Evolutionary conservation across 2,888 invertebrate genomes (phyloP), one percentile per base, ranked within the genome.

Genomic region (Phrixothrix hirtus): DNA sequence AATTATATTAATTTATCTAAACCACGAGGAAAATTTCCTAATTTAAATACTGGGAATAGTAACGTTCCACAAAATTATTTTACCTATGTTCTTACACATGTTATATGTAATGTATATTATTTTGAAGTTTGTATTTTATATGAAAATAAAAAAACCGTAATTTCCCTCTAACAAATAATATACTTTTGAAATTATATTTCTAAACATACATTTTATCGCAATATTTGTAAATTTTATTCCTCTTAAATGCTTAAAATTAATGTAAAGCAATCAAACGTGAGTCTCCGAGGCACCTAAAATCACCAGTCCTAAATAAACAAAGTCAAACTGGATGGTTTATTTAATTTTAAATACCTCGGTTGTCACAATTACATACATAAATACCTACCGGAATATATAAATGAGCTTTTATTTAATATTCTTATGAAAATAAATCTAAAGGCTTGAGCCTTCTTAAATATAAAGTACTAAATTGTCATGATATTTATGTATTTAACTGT

Each of bases 401-500:
- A 21, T 7, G 21, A 21, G 21, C 21, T 21, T 21, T 21, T 21
- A 21, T n/a, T n/a, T n/a, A 21, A 21, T 21, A 5, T 21, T 21
- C 21, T 21, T 7, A 21, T 3, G 7, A 5, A 7, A 21, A 21
- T 21, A 21, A 21, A 21, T 21, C 21, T 5, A 21, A 21, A 7
- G 7, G 12, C 29, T 39, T 15, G 15, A 11, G 17, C 7, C 25
- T 11, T 30, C 15, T 29, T 41, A 15, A 25, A 25, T 39, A 25
- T 29, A 29, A 37, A 5, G 10, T 13, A 37, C 25, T 37, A 37
- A 37, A 21, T 21, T 21, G 21, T 7, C 21, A 21, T 21, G 21
- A 21, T 21, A 3, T 21, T 21, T 21, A 21, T 21, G 7, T 21
- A n/a, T 7, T 41, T 32, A 25, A 32, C 7, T 43, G 42, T 43